Evolutionary conservation across 2,888 invertebrate genomes (phyloP).

Genomic region (Campaea margaritaria): DNA sequence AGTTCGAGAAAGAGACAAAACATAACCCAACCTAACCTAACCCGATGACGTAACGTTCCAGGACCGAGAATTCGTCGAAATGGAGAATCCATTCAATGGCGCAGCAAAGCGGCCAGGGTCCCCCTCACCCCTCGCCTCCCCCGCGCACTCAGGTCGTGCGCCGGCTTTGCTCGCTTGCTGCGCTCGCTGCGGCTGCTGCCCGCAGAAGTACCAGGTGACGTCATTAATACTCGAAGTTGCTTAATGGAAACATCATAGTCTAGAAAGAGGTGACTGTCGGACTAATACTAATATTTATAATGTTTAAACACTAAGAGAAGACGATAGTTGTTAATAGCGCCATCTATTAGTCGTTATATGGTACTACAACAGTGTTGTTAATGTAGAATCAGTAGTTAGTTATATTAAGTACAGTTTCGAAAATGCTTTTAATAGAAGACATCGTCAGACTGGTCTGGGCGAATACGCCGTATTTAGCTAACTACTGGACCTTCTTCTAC

Average conservation of each 20-base stretch:
- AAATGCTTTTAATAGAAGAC: too few relatives aligned
- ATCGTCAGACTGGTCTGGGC: too few relatives aligned
- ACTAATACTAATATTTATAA: too few relatives aligned
- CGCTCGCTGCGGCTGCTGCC: conserved; percentile 94
- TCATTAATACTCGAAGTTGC: conserved; percentile 25
- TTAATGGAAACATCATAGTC: conserved; percentile 1
- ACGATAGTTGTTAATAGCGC: background rate
- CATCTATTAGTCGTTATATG: background rate
- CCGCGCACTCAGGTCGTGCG: conserved; percentile 93
- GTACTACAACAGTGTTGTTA: background rate
- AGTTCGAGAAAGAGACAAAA: too few relatives aligned
- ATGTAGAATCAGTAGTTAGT: background rate
- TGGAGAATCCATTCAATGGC: conserved; percentile 97
- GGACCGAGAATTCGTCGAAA: conserved; percentile 98
- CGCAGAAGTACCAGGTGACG: conserved; percentile 94
- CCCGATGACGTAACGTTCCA: conserved; percentile 67
- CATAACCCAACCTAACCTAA: background rate
- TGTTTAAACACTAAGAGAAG: too few relatives aligned
- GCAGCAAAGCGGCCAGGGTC: conserved; percentile 96
- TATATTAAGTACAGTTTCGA: too few relatives aligned
- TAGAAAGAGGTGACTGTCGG: background rate
- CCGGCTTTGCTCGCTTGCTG: conserved; percentile 92
- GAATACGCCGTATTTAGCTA: too few relatives aligned
- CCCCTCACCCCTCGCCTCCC: conserved; percentile 94
- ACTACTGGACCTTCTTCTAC: too few relatives aligned